Evolutionary conservation across 2,888 invertebrate species (phyloP).

Genomic region (Linnaemya vulpina): DNA sequence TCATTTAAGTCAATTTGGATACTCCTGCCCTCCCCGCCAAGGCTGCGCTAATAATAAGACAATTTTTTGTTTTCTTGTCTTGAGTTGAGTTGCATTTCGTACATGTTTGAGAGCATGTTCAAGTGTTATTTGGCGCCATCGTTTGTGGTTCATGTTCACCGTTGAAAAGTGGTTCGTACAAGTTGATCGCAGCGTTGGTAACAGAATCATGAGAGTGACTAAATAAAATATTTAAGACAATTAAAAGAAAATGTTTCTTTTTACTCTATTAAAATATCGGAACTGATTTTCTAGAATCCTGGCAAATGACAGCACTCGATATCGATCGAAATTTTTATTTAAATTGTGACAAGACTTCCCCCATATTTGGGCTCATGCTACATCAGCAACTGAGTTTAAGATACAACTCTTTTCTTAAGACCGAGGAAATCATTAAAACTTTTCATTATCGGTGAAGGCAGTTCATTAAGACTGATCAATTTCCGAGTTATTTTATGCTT

Average conservation of each 20-base stretch:
- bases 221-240: background rate
- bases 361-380: too few species aligned
- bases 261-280: too few species aligned
- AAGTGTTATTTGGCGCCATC: slow-evolving; percentile 64
- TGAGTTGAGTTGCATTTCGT: slow-evolving; percentile 15
- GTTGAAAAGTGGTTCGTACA: background rate
- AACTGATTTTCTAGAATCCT: too few species aligned
- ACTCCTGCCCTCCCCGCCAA: slow-evolving; percentile 4
- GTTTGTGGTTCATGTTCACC: slow-evolving; percentile 11
- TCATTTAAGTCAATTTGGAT: slow-evolving; percentile 68
- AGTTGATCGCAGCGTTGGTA: slow-evolving; percentile 1
- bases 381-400: too few species aligned
- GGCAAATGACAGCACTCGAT: too few species aligned
- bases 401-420: too few species aligned
- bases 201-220: background rate
- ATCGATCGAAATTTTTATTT: too few species aligned
- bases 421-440: background rate
- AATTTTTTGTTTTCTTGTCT: too few species aligned
- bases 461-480: slow-evolving; percentile 58
- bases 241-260: background rate
- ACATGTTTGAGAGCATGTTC: slow-evolving; percentile 23
- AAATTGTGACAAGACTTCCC: too few species aligned
- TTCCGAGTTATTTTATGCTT: slow-evolving; percentile 26
- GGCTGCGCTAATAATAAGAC: slow-evolving; percentile 32
- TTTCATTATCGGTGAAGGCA: background rate